Conservation (phyloP, 2,888 invertebrate species). For the Eumacrocentrus americanus region DNA sequence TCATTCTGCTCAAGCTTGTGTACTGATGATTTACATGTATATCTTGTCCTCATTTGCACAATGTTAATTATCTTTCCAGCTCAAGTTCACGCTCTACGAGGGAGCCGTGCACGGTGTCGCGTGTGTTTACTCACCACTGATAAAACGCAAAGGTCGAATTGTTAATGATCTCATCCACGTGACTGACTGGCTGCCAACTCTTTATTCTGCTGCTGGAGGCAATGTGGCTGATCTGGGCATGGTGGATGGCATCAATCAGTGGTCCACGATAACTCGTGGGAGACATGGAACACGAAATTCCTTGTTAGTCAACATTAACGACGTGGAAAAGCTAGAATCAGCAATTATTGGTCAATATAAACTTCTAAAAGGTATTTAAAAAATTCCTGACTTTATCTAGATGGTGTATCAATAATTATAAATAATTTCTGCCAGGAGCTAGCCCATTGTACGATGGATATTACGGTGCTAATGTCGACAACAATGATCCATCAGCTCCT, state of each 20-base stretch:
- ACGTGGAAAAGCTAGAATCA: conserved; percentile 51
- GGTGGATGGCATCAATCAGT: conserved; percentile 64
- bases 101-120: conserved; percentile 81
- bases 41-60: too few species aligned
- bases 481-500: conserved; percentile 38
- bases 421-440: conserved; percentile 35
- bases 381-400: neutral
- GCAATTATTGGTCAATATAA: conserved; percentile 47
- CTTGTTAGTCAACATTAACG: conserved; percentile 76
- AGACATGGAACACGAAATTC: conserved; percentile 65
- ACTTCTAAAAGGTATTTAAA: conserved; percentile 45
- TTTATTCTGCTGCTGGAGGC: conserved; percentile 60
- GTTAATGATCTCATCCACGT: conserved; percentile 76
- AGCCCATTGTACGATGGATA: conserved; percentile 34
- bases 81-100: conserved; percentile 84
- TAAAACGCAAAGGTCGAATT: conserved; percentile 65
- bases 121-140: conserved; percentile 74
- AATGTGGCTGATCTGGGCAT: conserved; percentile 59
- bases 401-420: neutral
- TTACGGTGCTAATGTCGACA: conserved; percentile 44
- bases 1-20: too few species aligned
- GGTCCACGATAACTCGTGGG: conserved; percentile 47
- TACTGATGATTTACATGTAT: neutral
- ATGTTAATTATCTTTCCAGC: conserved; percentile 58
- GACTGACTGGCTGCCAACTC: conserved; percentile 84